Evolutionary conservation across 2,113 vertebrate species (phyloP), one percentile per base, ranked within the genome.

Genomic region (Amphiprion percula): DNA sequence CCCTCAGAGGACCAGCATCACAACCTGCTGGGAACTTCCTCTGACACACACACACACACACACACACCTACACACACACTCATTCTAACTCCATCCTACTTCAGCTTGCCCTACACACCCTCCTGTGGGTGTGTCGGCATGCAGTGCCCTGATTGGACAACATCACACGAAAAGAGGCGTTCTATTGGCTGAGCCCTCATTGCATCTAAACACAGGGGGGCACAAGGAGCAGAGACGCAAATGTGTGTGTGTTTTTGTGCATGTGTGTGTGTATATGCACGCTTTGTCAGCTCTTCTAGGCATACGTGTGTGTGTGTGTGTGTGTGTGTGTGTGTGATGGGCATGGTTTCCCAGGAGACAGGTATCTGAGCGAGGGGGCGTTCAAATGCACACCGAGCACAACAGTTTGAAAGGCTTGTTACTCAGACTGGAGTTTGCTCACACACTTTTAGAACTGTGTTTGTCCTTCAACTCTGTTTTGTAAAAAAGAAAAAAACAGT

Each of bases 281-380:
- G 4, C 30, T 30, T 30, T 4, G 1, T 30, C 30, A 30, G 30
- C 30, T 30, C 30, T 30, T 30, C 30, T 4, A 30, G 4, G 33
- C 33, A 9, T 37, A 7, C 1, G 33, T 37, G 84, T 44, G 72
- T 46, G 64, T 77, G 39, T 68, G 6, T 58, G 33, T 77, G 62
- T 41, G 55, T 66, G 44, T 67, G 67, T 64, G 53, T 77, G 59
- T 82, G 79, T 68, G 53, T 65, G 61, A 26, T 8, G 71, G 65
- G 52, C 62, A 73, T 15, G 9, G 91, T 93, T 90, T 88, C 90
- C 90, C 83, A 83, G 92, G 92, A 90, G 92, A 91, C 91, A 84
- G 88, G 88, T 88, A 88, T 87, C 80, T 87, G 50, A 85, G 79
- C 75, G 86, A 83, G 84, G 75, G 87, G 87, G 86, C 71, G 87